Evolutionary conservation across 2,797 vertebrate genomes (phyloP).

Genomic region (Podargus strigoides): DNA sequence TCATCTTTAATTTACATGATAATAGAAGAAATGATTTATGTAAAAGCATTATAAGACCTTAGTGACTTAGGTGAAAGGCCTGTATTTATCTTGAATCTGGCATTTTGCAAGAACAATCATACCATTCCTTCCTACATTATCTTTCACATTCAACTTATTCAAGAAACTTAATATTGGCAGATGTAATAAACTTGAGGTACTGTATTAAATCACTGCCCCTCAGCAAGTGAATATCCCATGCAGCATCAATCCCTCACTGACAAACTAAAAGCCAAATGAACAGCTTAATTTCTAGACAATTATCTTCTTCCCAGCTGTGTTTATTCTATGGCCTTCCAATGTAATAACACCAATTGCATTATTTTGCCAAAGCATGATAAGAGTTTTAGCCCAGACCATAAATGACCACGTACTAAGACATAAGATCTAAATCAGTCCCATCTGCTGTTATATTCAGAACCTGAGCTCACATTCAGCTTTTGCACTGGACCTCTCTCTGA

Average conservation of each 20-base stretch:
- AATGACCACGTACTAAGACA: background rate
- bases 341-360: background rate
- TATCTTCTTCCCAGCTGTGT: background rate
- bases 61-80: background rate
- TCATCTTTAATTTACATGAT: background rate
- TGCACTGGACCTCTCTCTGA: background rate
- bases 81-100: background rate
- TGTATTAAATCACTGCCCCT: background rate
- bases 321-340: background rate
- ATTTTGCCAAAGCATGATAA: background rate
- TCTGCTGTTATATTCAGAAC: background rate
- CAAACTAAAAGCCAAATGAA: background rate
- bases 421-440: background rate
- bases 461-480: background rate
- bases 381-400: background rate
- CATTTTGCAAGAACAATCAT: background rate
- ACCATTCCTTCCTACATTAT: background rate
- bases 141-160: background rate
- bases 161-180: background rate
- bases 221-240: background rate
- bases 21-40: background rate
- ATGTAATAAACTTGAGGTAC: background rate
- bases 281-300: background rate
- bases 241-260: background rate
- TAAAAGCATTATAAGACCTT: background rate